Conservation (phyloP, 2,113 vertebrate genomes). For the Corythoichthys intestinalis region DNA sequence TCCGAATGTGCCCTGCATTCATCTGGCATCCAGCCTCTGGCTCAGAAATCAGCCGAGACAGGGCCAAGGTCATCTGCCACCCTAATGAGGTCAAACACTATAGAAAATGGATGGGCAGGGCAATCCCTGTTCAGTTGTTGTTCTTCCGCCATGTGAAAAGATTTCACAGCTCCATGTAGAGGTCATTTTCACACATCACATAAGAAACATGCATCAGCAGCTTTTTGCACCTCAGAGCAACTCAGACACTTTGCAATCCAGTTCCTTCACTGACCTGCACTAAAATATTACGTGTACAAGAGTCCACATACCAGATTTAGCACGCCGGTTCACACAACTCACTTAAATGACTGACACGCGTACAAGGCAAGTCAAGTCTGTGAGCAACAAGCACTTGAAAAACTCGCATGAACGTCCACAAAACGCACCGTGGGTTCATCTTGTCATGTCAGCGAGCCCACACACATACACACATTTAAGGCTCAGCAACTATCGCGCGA, state of each 20-base stretch:
- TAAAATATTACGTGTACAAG: conserved; percentile 52
- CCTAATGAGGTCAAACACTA: not conserved
- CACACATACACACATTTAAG: conserved; percentile 10
- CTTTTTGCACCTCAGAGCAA: conserved; percentile 37
- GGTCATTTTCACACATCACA: not conserved
- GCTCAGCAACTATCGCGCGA: conserved; percentile 1
- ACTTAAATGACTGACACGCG: not conserved
- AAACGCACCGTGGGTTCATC: not conserved
- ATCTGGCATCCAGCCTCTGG: not conserved
- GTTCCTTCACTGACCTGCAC: conserved; percentile 39
- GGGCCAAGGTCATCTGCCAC: not conserved
- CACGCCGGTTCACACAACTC: not conserved
- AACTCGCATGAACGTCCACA: not conserved
- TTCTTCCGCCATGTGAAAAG: not conserved
- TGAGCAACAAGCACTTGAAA: not conserved
- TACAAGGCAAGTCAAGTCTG: not conserved
- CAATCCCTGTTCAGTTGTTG: not conserved
- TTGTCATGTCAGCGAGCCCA: not conserved
- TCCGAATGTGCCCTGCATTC: not conserved
- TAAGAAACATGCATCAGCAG: conserved; percentile 60
- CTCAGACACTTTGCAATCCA: conserved; percentile 35
- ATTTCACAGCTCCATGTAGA: not conserved
- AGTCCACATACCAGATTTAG: conserved; percentile 30
- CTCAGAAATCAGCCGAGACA: not conserved
- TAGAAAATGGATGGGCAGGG: not conserved